Base-by-base conservation (phyloP, 37 sponge, comb jelly and placozoan species). In the Dysidea cf. avara region DNA sequence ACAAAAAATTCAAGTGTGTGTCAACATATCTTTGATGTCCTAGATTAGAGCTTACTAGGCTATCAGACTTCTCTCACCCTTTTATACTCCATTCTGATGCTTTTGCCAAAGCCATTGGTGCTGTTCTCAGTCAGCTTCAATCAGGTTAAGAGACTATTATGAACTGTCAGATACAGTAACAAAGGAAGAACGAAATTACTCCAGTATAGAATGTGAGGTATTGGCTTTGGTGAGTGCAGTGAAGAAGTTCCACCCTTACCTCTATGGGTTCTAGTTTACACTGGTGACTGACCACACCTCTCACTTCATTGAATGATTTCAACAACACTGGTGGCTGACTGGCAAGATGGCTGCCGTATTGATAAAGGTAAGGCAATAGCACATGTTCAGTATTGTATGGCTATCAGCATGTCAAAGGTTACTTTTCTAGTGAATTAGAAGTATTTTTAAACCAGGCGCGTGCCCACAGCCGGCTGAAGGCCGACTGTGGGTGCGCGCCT, bases 31-130 rank as follows among this genome's bases (percentile, higher is more conserved):
- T 77, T 77, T 53, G 46, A 43, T 12, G 5, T 43, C 46, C 46
- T 43, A 5, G 9, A 43, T 24, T 38, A 5, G 46, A 17, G 5
- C 46, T 77, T 28, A 34, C 35, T n/a, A 66, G 18, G 24, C 78
- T 68, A 39, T 68, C 68, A 38, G 33, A 54, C 3, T 77, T 77
- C 52, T 46, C 36, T 5, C 28, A 18, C 16, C 28, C 26, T 6
- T 77, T 77, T 30, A 39, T 35, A n/a, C 64, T 77, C 29, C 21
- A 29, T 9, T 62, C 75, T 43, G 75, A 74, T 46, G 75, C 75
- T 2, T 61, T 52, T 26, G 75, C 38, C n/a, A n/a, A n/a, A n/a
- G n/a, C n/a, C n/a, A n/a, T n/a, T n/a, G 46, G 46, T 43, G 46
- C 46, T 9, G 46, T 43, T 43, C 46, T 43, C 9, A 9, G 46